Percentiles rank a stretch among this genome's conserved stretches.
Evolutionary conservation across 2,797 vertebrate genomes (phyloP).

Genomic region (Vultur gryphus): DNA sequence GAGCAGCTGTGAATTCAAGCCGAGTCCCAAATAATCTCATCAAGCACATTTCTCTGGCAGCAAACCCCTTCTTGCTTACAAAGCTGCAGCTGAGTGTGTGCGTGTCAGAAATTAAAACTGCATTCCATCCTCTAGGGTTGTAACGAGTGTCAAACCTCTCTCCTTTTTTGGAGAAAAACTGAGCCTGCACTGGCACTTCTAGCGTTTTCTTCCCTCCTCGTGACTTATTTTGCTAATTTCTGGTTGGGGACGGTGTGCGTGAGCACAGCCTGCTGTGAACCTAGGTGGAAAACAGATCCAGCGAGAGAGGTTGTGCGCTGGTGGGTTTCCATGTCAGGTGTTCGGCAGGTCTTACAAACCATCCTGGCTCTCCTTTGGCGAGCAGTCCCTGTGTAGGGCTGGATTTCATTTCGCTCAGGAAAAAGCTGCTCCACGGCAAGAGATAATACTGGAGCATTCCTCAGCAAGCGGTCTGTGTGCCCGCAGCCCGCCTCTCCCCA

Average conservation of each 20-base stretch:
- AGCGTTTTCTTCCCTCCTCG: not conserved
- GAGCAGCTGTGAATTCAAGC: not conserved
- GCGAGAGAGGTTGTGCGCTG: accelerated
- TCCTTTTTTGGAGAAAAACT: not conserved
- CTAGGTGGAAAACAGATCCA: not conserved
- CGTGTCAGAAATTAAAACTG: not conserved
- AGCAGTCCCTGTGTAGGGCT: not conserved
- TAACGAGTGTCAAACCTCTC: not conserved
- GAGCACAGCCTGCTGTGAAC: not conserved
- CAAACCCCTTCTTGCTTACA: not conserved
- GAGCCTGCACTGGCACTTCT: not conserved
- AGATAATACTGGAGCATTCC: accelerated
- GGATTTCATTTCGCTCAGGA: not conserved
- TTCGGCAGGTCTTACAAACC: not conserved
- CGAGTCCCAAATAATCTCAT: not conserved
- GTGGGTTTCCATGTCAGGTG: not conserved
- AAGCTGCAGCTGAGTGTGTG: not conserved
- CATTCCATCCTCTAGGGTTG: not conserved
- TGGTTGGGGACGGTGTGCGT: not conserved
- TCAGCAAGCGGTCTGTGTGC: accelerated
- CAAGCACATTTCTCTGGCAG: not conserved
- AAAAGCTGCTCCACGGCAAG: not conserved
- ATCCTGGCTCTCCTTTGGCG: not conserved
- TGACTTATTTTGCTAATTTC: not conserved
- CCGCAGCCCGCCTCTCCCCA: accelerated